These are phyloP conservation scores for Lethenteron camtschaticum DNA, from an alignment of 2,113 vertebrate species.

Conservation along the genomic window DNA sequence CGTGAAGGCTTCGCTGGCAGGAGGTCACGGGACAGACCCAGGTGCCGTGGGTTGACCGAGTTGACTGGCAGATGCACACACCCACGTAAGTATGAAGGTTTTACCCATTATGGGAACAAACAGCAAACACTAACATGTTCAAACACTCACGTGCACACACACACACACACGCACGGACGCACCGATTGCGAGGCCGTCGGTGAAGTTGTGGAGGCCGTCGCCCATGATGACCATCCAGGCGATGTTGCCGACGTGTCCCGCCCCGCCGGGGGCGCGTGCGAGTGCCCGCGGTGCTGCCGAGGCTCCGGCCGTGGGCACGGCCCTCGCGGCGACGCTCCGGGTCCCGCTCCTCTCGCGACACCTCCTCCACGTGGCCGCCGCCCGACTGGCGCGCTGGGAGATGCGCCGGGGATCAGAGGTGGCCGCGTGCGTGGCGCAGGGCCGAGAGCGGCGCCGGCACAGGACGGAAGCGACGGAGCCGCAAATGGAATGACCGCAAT, in stretches of 20 bases:
- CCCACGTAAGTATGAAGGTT: neutral
- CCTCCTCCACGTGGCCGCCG: no score
- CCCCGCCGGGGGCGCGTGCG: conserved; percentile 13
- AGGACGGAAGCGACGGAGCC: no score
- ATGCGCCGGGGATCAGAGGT: no score
- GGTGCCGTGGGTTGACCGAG: neutral
- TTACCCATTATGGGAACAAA: neutral
- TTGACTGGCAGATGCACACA: neutral
- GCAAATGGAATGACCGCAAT: no score
- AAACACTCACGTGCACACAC: neutral
- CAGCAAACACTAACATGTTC: neutral
- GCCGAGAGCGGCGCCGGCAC: no score
- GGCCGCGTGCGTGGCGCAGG: no score
- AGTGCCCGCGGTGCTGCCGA: conserved; percentile 11
- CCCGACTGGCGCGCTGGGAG: no score
- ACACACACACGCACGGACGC: neutral
- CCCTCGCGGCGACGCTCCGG: no score
- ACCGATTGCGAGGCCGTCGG: conserved; percentile 42
- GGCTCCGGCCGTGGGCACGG: no score
- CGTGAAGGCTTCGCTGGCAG: no score
- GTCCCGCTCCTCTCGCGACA: no score
- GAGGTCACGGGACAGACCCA: no score
- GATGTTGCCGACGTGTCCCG: conserved; percentile 11
- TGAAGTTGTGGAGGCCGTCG: conserved; percentile 34
- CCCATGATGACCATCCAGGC: conserved; percentile 37